Evolutionary conservation across 2,888 invertebrate genomes (phyloP), one percentile per base, ranked within the genome.

Genomic region (Archips crataeganus): DNA sequence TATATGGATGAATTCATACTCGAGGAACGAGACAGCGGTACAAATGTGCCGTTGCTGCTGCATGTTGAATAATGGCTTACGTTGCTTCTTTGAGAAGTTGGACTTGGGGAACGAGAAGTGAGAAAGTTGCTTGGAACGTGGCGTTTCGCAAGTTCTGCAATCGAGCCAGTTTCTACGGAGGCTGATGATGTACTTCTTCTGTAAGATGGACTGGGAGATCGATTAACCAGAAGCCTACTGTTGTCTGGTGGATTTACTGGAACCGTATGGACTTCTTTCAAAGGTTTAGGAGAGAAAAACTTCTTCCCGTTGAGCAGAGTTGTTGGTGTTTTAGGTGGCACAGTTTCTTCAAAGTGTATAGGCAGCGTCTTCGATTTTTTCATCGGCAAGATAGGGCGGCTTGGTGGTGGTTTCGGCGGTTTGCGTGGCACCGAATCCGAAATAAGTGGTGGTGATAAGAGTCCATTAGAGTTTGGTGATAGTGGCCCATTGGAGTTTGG

Each of bases 91-190:
- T 90, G 92, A 59, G 88, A 90, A 3, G 92, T 90, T 11, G 96
- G 96, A 84, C 96, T 96, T 4, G 96, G 95, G 60, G 96, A 96
- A 78, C 96, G 91, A 45, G 95, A 95, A 47, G 93, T 87, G 15
- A 93, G 82, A 8, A 90, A 79, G 69, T 82, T 90, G 75, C 81
- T 86, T 11, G 92, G 84, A 34, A 87, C 88, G 81, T 95, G 94
- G 70, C 94, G 87, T 77, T 83, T 90, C 5, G 94, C 94, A 10
- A 95, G 87, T 79, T 94, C 95, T 67, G 94, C 90, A 75, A 95
- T 95, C 4, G 94, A 94, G 32, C 95, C 95, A 45, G 91, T 94
- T 82, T 95, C 95, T 23, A 95, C 92, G 8, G 91, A 90, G 67
- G 87, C 85, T 32, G 86, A 81, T 8, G 94, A 93, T 77, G 80